phyloP scores from a whole-genome alignment of 2,888 invertebrate species.

The Pyrgus malvae region DNA sequence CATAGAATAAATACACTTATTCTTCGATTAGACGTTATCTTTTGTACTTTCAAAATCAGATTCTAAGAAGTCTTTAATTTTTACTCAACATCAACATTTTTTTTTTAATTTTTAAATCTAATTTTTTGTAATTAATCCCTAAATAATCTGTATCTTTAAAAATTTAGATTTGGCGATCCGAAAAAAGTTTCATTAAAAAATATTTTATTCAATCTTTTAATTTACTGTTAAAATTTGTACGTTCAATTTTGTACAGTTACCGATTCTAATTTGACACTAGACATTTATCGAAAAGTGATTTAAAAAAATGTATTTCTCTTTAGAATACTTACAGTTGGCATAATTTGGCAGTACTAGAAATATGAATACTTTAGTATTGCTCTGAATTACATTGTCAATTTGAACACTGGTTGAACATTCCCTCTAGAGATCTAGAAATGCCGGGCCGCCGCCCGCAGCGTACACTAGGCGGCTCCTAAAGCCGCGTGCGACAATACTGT shows the following conservation, averaged over 20 bases:
- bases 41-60: slow-evolving; percentile 81
- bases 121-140: slow-evolving; percentile 68
- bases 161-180: slow-evolving; percentile 80
- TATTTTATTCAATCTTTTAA: slow-evolving; percentile 73
- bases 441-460: slow-evolving; percentile 44
- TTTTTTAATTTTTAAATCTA: slow-evolving; percentile 41
- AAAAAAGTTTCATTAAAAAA: slow-evolving; percentile 81
- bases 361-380: slow-evolving; percentile 82
- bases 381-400: slow-evolving; percentile 80
- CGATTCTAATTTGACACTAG: slow-evolving; percentile 82
- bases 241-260: slow-evolving; percentile 79
- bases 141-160: slow-evolving; percentile 76
- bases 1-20: slow-evolving; percentile 72
- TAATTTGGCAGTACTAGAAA: slow-evolving; percentile 80
- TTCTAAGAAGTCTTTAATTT: slow-evolving; percentile 80
- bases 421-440: slow-evolving; percentile 46
- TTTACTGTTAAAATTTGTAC: slow-evolving; percentile 81
- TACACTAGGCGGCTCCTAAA: slow-evolving; percentile 58
- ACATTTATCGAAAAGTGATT: slow-evolving; percentile 76
- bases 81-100: slow-evolving; percentile 75
- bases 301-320: slow-evolving; percentile 66
- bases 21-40: slow-evolving; percentile 71
- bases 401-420: slow-evolving; percentile 70
- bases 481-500: slow-evolving; percentile 75
- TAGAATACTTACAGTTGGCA: slow-evolving; percentile 81